Evolutionary conservation across 2,113 vertebrate genomes (phyloP), one percentile per base, ranked within the genome.

Genomic region (Chaetorhynchus papuensis): DNA sequence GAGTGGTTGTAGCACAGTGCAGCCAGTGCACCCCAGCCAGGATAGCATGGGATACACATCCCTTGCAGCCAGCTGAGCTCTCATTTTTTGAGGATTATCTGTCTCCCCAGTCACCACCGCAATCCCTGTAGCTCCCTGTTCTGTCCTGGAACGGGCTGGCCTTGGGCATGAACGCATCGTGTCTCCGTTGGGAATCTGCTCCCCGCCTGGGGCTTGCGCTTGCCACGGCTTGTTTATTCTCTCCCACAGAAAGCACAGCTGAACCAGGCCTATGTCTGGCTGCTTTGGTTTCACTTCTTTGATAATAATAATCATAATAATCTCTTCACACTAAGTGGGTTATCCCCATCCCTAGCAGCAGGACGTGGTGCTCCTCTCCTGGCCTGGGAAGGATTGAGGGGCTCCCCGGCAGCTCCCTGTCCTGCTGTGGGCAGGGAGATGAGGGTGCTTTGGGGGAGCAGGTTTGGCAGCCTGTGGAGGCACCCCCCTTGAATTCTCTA

Each of bases 171-270:
- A 86, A 63, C 0, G 1, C 75, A 70, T 86, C 24, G 3, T 31
- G 78, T 87, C 79, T 90, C 79, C 1, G 0, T 77, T 2, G 18
- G 92, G 94, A 96, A 95, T 97, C 69, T 93, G 89, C 76, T 83
- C 30, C 60, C 41, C 39, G 31, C 30, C 18, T 1, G 2, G 80
- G 76, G 87, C 83, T 96, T 9, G 6, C 0, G 10, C 94, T 94
- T 91, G 87, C 88, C 7, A 44, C 1, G 1, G 54, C 76, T 90
- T 97, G 89, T 97, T 97, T 97, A 93, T 97, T 91, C 94, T 97
- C 95, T 96, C 93, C 96, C 63, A 85, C 60, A n/a, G 93, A 96
- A 93, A 80, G 69, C 64, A 17, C 74, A 76, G 94, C 79, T 96
- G 89, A 96, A 60, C 84, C 68, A 89, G 69, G 84, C 82, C 81